These are phyloP conservation scores for Synanthedon andrenaeformis DNA, from an alignment of 2,888 invertebrate species.

Conservation along the genomic window DNA sequence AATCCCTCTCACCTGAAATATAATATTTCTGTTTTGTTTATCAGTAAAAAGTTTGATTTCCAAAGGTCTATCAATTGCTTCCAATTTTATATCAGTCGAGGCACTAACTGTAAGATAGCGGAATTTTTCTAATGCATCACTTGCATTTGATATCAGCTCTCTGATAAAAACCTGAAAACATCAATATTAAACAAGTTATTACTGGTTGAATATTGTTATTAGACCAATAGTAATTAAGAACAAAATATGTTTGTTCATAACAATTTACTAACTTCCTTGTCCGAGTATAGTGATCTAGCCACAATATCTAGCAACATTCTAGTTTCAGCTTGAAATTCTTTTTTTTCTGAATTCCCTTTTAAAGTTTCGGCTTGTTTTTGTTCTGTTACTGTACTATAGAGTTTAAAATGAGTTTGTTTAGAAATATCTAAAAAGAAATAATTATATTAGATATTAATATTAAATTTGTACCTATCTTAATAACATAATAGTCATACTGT, in stretches of 20 bases:
- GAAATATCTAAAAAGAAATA: constrained; percentile 3
- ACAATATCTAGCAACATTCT: constrained; percentile 96
- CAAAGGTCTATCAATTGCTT: constrained; percentile 74
- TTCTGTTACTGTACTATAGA: constrained; percentile 34
- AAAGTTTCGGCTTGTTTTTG: constrained; percentile 44
- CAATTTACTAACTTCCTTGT: constrained; percentile 82
- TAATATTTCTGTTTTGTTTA: constrained; percentile 85
- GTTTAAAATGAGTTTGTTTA: constrained; percentile 10
- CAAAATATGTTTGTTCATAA: too few relatives aligned
- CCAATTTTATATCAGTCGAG: constrained; percentile 59
- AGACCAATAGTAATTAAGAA: neutral
- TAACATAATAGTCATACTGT: neutral
- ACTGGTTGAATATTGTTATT: neutral
- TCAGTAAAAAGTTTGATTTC: constrained; percentile 92
- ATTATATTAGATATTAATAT: neutral
- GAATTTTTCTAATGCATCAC: constrained; percentile 96
- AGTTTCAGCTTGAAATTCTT: constrained; percentile 98
- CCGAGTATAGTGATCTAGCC: constrained; percentile 95
- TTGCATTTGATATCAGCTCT: constrained; percentile 96
- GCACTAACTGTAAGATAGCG: constrained; percentile 79
- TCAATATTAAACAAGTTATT: constrained; percentile 5
- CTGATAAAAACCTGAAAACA: constrained; percentile 86
- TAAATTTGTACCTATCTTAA: neutral
- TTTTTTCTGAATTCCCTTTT: constrained; percentile 75
- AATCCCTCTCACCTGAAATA: constrained; percentile 77